These are phyloP conservation scores for Drosophila tsacasi DNA, from an alignment of 1,140 invertebrate genomes.

Conservation along the genomic window DNA sequence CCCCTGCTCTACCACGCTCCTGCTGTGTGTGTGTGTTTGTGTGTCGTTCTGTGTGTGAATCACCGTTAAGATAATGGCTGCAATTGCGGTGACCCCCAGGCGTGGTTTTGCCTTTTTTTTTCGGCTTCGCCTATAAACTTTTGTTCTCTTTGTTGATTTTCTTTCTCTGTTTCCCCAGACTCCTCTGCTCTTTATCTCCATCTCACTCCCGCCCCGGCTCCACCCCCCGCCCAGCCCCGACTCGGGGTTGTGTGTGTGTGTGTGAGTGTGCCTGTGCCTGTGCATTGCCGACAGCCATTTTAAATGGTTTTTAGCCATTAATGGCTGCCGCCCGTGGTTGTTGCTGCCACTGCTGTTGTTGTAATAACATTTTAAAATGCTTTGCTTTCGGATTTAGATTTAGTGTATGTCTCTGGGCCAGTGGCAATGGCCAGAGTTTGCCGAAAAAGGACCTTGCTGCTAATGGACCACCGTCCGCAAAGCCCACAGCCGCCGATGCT, in stretches of 20 bases:
- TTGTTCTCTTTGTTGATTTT: slow-evolving; percentile 66
- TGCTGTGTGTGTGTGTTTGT: slow-evolving; percentile 5
- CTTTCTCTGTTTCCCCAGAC: slow-evolving; percentile 19
- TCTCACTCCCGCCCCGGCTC: slow-evolving; percentile 3
- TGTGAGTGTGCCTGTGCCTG: slow-evolving; percentile 49
- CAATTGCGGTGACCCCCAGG: slow-evolving; percentile 82
- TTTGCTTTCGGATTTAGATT: slow-evolving; percentile 74
- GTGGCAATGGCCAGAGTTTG: slow-evolving; percentile 31
- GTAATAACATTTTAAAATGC: slow-evolving; percentile 83
- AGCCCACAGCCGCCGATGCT: slow-evolving; percentile 23
- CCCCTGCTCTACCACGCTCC: background rate
- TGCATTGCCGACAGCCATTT: slow-evolving; percentile 75
- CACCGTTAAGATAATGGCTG: slow-evolving; percentile 80
- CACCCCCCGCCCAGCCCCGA: background rate
- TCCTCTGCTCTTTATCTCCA: slow-evolving; percentile 21
- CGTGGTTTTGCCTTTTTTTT: slow-evolving; percentile 73
- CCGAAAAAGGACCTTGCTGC: slow-evolving; percentile 52
- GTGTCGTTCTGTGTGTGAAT: slow-evolving; percentile 57
- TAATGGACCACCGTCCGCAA: slow-evolving; percentile 61
- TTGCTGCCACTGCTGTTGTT: slow-evolving; percentile 51
- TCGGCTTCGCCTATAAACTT: slow-evolving; percentile 80
- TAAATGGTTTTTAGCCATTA: slow-evolving; percentile 83
- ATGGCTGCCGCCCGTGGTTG: slow-evolving; percentile 59
- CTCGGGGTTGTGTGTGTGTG: slow-evolving; percentile 1
- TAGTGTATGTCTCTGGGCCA: slow-evolving; percentile 61